Percentiles rank a stretch among this genome's conserved stretches.
Evolutionary conservation across 2,797 vertebrate species (phyloP).

Genomic region (Sebastes umbrosus): DNA sequence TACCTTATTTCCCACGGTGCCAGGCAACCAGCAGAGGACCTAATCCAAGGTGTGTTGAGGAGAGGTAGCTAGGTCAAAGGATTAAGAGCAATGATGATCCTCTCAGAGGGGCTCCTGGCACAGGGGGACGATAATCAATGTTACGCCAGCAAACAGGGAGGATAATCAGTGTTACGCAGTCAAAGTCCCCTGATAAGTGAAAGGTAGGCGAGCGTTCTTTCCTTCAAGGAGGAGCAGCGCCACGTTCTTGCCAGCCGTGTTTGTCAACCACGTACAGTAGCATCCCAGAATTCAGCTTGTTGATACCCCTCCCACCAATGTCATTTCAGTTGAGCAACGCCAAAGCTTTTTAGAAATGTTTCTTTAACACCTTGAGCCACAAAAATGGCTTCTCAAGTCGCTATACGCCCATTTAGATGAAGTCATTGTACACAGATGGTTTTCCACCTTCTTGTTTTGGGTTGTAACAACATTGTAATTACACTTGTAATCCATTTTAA

Average conservation of each 20-base stretch:
- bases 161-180: conserved; percentile 75
- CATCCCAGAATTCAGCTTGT: conserved; percentile 16
- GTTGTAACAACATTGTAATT: conserved; percentile 3
- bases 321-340: conserved; percentile 1
- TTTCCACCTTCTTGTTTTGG: conserved; percentile 3
- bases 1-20: conserved; percentile 74
- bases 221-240: conserved; percentile 14
- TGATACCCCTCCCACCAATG: conserved; percentile 24
- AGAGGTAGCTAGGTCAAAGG: conserved; percentile 78
- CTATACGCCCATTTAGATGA: neutral
- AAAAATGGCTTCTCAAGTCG: too few relatives aligned
- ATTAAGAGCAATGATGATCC: conserved; percentile 83
- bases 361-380: too few relatives aligned
- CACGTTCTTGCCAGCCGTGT: conserved; percentile 12
- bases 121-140: conserved; percentile 75
- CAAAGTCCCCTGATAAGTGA: conserved; percentile 66
- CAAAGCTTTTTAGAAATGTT: neutral
- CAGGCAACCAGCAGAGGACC: conserved; percentile 56
- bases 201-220: conserved; percentile 46
- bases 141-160: conserved; percentile 71
- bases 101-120: conserved; percentile 75
- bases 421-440: neutral
- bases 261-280: neutral
- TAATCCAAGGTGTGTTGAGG: conserved; percentile 77
- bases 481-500: conserved; percentile 18